Evolutionary conservation across 2,797 vertebrate species (phyloP).

Genomic region (Anabas testudineus): DNA sequence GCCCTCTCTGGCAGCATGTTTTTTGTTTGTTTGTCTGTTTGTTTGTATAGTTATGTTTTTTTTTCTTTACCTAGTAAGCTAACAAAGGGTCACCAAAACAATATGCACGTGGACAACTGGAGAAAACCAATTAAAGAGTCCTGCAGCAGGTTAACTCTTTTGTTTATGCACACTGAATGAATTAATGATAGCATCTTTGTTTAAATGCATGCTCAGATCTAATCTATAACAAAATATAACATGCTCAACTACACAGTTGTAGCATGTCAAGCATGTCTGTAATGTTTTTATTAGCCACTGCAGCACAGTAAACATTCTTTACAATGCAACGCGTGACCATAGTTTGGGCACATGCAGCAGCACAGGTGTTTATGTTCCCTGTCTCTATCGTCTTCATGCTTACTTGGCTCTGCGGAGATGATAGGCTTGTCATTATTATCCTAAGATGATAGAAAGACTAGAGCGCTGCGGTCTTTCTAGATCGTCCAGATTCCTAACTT

Average conservation of each 20-base stretch:
- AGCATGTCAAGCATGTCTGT: not conserved
- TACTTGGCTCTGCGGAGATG: constrained; percentile 24
- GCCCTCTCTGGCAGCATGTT: not conserved
- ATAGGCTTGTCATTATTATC: constrained; percentile 44
- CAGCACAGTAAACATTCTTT: not conserved
- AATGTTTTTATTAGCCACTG: not conserved
- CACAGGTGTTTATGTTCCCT: constrained; percentile 4
- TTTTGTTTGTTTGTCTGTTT: too few species aligned
- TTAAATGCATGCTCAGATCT: not conserved
- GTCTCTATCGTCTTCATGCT: constrained; percentile 14
- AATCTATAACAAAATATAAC: constrained; percentile 12
- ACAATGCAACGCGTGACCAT: not conserved
- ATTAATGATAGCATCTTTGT: constrained; percentile 2
- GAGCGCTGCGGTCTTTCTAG: constrained; percentile 59
- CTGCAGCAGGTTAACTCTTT: not conserved
- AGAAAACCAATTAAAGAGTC: not conserved
- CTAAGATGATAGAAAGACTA: constrained; percentile 22
- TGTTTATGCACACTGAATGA: not conserved
- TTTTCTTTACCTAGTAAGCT: not conserved
- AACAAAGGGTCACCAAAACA: not conserved
- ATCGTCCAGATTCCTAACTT: constrained; percentile 73
- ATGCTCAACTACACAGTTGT: not conserved
- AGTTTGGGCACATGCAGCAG: not conserved
- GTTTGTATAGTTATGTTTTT: too few species aligned
- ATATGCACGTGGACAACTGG: not conserved